Conservation (phyloP, 2,888 invertebrate species). For the Macrosoma leucophasiata region DNA sequence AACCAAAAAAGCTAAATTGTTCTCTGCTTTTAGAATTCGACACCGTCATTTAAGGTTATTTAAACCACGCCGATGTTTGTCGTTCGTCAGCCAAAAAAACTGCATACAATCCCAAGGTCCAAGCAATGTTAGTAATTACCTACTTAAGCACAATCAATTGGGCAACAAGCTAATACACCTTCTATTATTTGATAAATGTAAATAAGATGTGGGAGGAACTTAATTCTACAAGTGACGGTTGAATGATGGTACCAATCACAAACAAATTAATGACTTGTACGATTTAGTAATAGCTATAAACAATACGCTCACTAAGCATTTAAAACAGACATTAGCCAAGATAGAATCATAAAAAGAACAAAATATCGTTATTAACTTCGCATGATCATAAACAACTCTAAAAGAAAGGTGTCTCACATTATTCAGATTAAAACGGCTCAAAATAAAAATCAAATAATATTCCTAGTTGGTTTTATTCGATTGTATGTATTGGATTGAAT, state of each 20-base stretch:
- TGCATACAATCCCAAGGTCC: too few relatives aligned
- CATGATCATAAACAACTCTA: constrained; percentile 14
- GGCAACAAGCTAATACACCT: too few relatives aligned
- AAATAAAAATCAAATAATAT: constrained; percentile 26
- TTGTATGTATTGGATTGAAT: constrained; percentile 28
- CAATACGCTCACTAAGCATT: constrained; percentile 19
- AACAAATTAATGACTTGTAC: constrained; percentile 49
- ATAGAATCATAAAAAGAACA: constrained; percentile 1
- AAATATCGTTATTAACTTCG: constrained; percentile 4
- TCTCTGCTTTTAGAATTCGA: too few relatives aligned
- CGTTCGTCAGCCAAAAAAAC: too few relatives aligned
- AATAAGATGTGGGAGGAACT: constrained; percentile 69
- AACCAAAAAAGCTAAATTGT: too few relatives aligned
- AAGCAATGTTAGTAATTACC: too few relatives aligned
- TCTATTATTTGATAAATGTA: too few relatives aligned
- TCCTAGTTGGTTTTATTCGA: constrained; percentile 27
- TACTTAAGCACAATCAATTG: too few relatives aligned
- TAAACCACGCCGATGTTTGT: too few relatives aligned
- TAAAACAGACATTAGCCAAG: constrained; percentile 21
- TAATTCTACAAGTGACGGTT: constrained; percentile 50
- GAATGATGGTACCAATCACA: constrained; percentile 67
- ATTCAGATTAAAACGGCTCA: constrained; percentile 10
- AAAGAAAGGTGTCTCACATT: constrained; percentile 10
- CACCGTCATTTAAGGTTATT: too few relatives aligned
- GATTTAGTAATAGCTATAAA: constrained; percentile 15